Base-by-base conservation (phyloP, 2,888 invertebrate genomes). In the Rhagonycha fulva region DNA sequence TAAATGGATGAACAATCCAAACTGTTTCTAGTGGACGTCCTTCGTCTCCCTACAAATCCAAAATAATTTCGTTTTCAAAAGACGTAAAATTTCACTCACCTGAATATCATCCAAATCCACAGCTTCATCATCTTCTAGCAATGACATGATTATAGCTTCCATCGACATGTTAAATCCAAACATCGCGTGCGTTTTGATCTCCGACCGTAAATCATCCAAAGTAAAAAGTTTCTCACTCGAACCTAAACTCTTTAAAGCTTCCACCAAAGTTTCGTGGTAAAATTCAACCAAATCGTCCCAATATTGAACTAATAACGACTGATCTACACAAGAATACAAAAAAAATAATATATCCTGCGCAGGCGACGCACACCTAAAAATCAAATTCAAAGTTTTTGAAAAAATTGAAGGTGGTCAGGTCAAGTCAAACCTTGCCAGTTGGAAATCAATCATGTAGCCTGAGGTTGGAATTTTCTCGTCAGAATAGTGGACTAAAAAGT, bases 361-460 rank as follows among this genome's bases (percentile, higher is more conserved):
- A 7, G 75, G 61, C 5, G 76, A 77, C 10, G 77, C 75, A 32
- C 73, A 79, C 67, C 79, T 77, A 47, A 62, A 68, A 70, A 47
- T 75, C 72, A 5, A 68, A 63, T 62, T 10, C 7, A 2, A 19
- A 10, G 19, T 11, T 23, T 62, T 62, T 10, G 4, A 11, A 3
- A 1, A 23, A 62, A 62, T 9, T 2, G 1, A 1, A 19, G 12
- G 1, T 19, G 19, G 47, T 7, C 47, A n/a, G n/a, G n/a, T n/a
- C 47, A 10, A 60, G n/a, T 47, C 5, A 10, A 60, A 86, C 83
- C 91, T 89, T 0, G 92, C 86, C 66, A 94, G 83, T 84, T 94
- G 94, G 81, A 93, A 94, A 83, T 94, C 94, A 47, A 94, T 92
- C 76, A 94, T 88, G 81, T 91, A 90, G 0, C 90, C 89, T 75